Percentiles rank a stretch among this genome's conserved stretches.
These are phyloP conservation scores for Pseudolaguvia tuberculata DNA, from an alignment of 2,113 vertebrate genomes.

Conservation along the genomic window DNA sequence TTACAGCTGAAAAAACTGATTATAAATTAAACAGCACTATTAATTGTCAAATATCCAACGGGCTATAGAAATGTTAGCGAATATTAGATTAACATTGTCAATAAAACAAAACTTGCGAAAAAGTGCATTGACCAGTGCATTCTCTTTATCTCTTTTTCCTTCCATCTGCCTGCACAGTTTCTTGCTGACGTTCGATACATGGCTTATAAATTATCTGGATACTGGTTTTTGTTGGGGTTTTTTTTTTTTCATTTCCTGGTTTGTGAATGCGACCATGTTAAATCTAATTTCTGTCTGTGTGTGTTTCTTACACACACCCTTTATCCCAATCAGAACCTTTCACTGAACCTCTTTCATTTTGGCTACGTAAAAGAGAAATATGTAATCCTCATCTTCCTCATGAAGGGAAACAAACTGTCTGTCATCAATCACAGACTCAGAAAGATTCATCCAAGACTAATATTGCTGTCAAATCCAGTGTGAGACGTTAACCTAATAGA, in stretches of 20 bases:
- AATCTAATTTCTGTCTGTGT: conserved; percentile 33
- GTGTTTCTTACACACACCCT: conserved; percentile 34
- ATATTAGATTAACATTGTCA: conserved; percentile 1
- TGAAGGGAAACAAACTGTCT: conserved; percentile 36
- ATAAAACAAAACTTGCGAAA: too few species aligned
- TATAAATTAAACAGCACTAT: conserved; percentile 4
- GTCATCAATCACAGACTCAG: conserved; percentile 42
- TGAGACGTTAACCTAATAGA: conserved; percentile 48
- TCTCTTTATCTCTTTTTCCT: too few species aligned
- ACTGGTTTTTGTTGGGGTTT: conserved; percentile 32
- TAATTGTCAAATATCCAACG: background rate
- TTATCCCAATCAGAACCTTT: conserved; percentile 39
- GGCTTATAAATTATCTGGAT: conserved; percentile 35
- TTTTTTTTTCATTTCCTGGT: conserved; percentile 18
- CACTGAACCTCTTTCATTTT: conserved; percentile 24
- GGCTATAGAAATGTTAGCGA: background rate
- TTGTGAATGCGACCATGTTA: too few species aligned
- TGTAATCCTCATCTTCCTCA: conserved; percentile 38
- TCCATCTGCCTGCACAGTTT: too few species aligned
- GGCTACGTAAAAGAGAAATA: conserved; percentile 36
- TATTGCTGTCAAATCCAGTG: conserved; percentile 38
- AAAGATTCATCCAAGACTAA: conserved; percentile 44
- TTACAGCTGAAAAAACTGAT: too few species aligned
- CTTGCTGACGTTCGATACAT: too few species aligned
- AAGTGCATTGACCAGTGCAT: too few species aligned